Base-by-base conservation (phyloP, 2,888 invertebrate species). In the Galerucella pusilla region DNA sequence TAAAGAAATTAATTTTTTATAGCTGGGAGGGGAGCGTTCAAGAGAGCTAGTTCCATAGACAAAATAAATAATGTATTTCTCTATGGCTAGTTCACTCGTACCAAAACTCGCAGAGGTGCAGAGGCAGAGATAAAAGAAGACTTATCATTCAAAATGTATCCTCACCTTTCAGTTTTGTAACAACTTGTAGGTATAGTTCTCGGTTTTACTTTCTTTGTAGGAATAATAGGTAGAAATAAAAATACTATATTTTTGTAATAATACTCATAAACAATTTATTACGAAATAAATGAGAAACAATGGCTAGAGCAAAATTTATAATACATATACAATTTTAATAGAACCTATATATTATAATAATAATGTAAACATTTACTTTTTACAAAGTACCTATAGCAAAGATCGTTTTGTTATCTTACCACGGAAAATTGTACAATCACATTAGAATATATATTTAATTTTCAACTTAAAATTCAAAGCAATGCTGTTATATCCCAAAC, bases 401-500 rank as follows among this genome's bases (percentile, higher is more conserved):
- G 80, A 82, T 81, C 80, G 80, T 80, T 81, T 80, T 81, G 75
- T 72, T 66, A 49, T n/a, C 64, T 65, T 16, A 65, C 46, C 5
- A n/a, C 7, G 42, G 66, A 63, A 69, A 70, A 71, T 78, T 83
- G 71, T 77, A 83, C 83, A 86, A 86, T 86, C 86, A 86, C 86
- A 86, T 86, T 85, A 81, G 84, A 83, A 49, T 49, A 80, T 83
- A 83, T 78, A 79, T 80, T 80, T 76, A 57, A 77, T 78, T 65
- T 74, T 74, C 77, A 71, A 68, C 28, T 60, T 72, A 54, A 74
- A 71, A 75, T 82, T 86, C 84, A 87, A 83, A 87, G 84, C 80
- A 88, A 82, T 75, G 94, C 92, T 72, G 94, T 91, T 77, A 96
- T 90, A 87, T 96, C 96, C 96, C 96, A 96, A 82, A 96, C 91